A percentile compares a stretch with the other conserved stretches of the same genome.
Conservation (phyloP, 2,888 invertebrate species). For the Diarsia rubi region DNA sequence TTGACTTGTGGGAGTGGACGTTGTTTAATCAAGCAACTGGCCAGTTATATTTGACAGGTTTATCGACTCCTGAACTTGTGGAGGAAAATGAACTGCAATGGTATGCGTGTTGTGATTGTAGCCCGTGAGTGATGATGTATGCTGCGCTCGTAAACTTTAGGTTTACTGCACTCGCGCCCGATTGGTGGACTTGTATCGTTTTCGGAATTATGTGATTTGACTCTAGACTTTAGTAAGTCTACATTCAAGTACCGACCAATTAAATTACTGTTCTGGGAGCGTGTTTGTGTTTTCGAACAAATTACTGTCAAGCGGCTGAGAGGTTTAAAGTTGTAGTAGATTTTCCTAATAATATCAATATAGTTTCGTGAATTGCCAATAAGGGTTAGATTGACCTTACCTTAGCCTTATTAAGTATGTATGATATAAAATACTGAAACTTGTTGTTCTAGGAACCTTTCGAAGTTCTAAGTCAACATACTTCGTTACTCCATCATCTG, state of each 20-base stretch:
- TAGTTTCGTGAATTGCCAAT: not conserved
- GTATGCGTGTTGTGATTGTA: slow-evolving; percentile 59
- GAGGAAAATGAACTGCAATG: slow-evolving; percentile 63
- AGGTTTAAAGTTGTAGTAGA: not conserved
- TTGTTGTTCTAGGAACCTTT: not conserved
- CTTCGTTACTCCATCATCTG: not conserved
- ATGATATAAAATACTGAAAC: not conserved
- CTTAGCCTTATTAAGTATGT: not conserved
- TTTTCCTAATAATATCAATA: not conserved
- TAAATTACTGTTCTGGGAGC: not conserved
- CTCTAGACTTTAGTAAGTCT: not conserved
- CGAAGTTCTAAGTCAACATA: not conserved
- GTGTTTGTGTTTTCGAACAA: not conserved
- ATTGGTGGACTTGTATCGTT: slow-evolving; percentile 18
- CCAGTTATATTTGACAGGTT: slow-evolving; percentile 73
- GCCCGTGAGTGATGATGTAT: slow-evolving; percentile 56
- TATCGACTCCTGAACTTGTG: slow-evolving; percentile 68
- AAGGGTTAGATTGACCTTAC: not conserved
- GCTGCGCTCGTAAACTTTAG: slow-evolving; percentile 41
- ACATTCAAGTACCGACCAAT: not conserved
- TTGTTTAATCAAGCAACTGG: slow-evolving; percentile 71
- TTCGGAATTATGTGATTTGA: not conserved
- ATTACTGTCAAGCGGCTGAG: not conserved
- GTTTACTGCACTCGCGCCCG: slow-evolving; percentile 35
- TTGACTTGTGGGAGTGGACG: slow-evolving; percentile 2